Evolutionary conservation across 2,888 invertebrate genomes (phyloP), one percentile per base, ranked within the genome.

Genomic region (Meandrusa payeni): DNA sequence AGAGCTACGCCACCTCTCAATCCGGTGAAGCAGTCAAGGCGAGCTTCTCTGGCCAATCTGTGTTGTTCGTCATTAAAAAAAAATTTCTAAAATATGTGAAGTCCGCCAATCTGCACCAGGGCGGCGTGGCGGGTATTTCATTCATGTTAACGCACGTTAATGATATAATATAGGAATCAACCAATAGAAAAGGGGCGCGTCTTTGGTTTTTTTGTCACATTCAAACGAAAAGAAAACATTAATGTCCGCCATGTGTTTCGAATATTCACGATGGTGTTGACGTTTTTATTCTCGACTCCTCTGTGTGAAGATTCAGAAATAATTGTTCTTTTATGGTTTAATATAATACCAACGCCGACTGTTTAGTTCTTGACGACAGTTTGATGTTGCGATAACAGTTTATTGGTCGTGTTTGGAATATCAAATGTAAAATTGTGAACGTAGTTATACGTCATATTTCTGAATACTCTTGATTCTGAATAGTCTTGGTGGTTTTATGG

Each of bases 301-400:
- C 60, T 74, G 78, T 83, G 85, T 81, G 83, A 82, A 81, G 80
- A 70, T 66, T 62, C 51, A 48, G n/a, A 70, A 70, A 77, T 82
- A 76, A 80, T 83, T 77, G 74, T 73, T 65, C 63, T 72, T 77
- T 78, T 73, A 72, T 61, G 58, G 69, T 69, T 74, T 75, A 73
- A 72, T 70, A 64, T 64, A 63, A 66, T 75, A 69, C 83, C 83
- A 80, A 82, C 82, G 82, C 78, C 76, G 65, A 70, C 71, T 70
- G 77, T 77, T 80, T 75, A 72, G 74, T 55, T 54, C 46, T 39
- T 50, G 82, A 52, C 70, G 85, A 85, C 77, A 79, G 76, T 51
- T 78, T 80, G 57, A 83, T 70, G 70, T 59, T 43, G 55, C 54
- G 66, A 64, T 70, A 68, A 69, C 59, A 64, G 55, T 57, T 59